Conservation (phyloP, 2,113 vertebrate species). For the Galeopterus variegatus region DNA sequence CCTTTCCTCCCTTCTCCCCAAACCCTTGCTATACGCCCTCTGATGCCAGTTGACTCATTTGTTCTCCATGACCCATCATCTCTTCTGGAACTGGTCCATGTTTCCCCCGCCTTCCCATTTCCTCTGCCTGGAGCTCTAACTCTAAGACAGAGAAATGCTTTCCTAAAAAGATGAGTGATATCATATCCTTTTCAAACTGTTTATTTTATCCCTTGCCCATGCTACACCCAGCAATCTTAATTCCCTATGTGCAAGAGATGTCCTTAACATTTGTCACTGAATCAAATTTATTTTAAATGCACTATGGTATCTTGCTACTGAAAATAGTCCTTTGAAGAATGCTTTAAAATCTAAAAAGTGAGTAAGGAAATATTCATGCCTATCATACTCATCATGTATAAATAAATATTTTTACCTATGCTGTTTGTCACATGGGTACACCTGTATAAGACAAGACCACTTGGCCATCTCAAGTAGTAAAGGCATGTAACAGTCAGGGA, state of each 20-base stretch:
- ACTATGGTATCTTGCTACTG: slow-evolving; percentile 18
- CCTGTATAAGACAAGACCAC: not conserved
- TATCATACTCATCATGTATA: not conserved
- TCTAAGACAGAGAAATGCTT: slow-evolving; percentile 75
- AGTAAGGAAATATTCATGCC: not conserved
- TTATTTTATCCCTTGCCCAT: slow-evolving; percentile 54
- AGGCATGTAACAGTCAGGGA: too few relatives aligned
- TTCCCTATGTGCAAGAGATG: slow-evolving; percentile 56
- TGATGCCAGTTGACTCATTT: slow-evolving; percentile 76
- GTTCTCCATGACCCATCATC: slow-evolving; percentile 63
- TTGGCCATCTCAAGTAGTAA: not conserved
- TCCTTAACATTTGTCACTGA: slow-evolving; percentile 39
- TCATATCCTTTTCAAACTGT: slow-evolving; percentile 78
- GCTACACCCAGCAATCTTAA: slow-evolving; percentile 57
- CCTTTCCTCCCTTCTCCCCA: slow-evolving; percentile 55
- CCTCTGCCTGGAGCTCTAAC: slow-evolving; percentile 76
- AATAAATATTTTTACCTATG: not conserved
- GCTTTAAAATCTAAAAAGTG: not conserved
- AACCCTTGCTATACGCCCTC: slow-evolving; percentile 47
- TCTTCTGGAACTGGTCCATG: slow-evolving; percentile 71
- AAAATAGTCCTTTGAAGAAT: slow-evolving; percentile 40
- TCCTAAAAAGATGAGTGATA: slow-evolving; percentile 80
- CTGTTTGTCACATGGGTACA: not conserved
- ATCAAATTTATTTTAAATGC: slow-evolving; percentile 65
- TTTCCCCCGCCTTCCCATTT: slow-evolving; percentile 74